These are phyloP conservation scores for Chymomyza procnemis DNA, from an alignment of 2,888 invertebrate species.

Conservation along the genomic window DNA sequence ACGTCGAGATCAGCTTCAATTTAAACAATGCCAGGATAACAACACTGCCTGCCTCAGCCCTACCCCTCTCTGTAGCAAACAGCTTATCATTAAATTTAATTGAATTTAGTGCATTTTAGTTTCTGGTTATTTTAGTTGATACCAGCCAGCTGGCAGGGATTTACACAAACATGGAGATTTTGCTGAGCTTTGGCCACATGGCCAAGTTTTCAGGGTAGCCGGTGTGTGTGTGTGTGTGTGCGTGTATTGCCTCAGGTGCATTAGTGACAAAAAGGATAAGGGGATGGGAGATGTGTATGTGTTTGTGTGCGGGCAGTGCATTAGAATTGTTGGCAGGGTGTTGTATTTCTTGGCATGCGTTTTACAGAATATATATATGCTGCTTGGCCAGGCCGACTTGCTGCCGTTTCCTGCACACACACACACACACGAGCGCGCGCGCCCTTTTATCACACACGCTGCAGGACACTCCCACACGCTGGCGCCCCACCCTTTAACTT, in stretches of 20 bases:
- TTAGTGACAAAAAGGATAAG: not conserved
- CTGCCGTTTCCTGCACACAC: not conserved
- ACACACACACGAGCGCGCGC: not conserved
- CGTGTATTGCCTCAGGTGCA: not conserved
- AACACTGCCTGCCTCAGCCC: not conserved
- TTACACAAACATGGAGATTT: not conserved
- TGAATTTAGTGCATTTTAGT: conserved; percentile 47
- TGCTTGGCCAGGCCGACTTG: not conserved
- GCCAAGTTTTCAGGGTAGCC: not conserved
- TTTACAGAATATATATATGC: conserved; percentile 2
- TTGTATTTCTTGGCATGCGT: conserved; percentile 6
- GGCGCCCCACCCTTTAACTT: conserved; percentile 33
- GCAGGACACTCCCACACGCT: not conserved
- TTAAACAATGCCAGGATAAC: not conserved
- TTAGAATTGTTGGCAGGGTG: not conserved
- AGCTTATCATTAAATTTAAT: conserved; percentile 54
- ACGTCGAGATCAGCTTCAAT: conserved; percentile 1
- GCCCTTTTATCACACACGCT: not conserved
- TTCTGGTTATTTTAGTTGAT: conserved; percentile 5
- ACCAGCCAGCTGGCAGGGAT: not conserved
- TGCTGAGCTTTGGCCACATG: not conserved
- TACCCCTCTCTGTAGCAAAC: not conserved
- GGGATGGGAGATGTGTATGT: not conserved
- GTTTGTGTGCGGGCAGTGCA: not conserved
- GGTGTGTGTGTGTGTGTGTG: not conserved